A percentile compares a stretch with the other conserved stretches of the same genome.
These are phyloP conservation scores for Corvus moneduloides DNA, from an alignment of 2,113 vertebrate species.

Conservation along the genomic window DNA sequence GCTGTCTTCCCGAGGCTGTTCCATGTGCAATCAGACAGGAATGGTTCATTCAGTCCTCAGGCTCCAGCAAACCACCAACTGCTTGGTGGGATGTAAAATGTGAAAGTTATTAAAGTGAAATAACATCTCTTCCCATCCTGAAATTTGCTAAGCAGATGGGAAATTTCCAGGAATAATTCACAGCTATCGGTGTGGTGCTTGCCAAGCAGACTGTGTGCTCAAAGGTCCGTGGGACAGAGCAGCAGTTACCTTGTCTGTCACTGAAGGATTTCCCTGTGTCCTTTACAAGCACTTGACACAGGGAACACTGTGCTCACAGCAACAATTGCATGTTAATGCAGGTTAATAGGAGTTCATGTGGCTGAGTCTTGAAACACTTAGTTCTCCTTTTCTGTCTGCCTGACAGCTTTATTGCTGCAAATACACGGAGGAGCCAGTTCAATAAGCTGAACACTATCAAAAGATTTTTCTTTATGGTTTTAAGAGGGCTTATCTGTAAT, in stretches of 20 bases:
- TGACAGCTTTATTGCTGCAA: constrained; percentile 51
- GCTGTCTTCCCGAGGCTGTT: neutral
- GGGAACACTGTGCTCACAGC: neutral
- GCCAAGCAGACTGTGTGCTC: neutral
- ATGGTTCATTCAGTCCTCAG: neutral
- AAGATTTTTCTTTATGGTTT: constrained; percentile 35
- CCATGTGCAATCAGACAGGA: fast-evolving
- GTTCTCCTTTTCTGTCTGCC: constrained; percentile 2
- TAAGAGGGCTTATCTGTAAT: constrained; percentile 51
- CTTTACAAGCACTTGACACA: constrained; percentile 3
- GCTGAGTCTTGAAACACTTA: constrained; percentile 7
- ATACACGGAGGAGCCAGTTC: neutral
- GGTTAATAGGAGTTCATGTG: constrained; percentile 45
- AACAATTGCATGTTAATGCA: neutral
- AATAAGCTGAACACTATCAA: neutral
- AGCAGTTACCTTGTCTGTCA: neutral
- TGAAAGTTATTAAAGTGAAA: neutral
- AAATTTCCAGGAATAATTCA: neutral
- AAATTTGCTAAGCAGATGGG: neutral
- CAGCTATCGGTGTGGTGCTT: neutral
- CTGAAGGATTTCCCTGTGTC: neutral
- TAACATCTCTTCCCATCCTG: neutral
- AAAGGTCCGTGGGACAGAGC: neutral
- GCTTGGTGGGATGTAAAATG: neutral
- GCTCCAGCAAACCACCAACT: neutral